Evolutionary conservation across 2,797 vertebrate genomes (phyloP).

Genomic region (Notoglanidium macrostoma): DNA sequence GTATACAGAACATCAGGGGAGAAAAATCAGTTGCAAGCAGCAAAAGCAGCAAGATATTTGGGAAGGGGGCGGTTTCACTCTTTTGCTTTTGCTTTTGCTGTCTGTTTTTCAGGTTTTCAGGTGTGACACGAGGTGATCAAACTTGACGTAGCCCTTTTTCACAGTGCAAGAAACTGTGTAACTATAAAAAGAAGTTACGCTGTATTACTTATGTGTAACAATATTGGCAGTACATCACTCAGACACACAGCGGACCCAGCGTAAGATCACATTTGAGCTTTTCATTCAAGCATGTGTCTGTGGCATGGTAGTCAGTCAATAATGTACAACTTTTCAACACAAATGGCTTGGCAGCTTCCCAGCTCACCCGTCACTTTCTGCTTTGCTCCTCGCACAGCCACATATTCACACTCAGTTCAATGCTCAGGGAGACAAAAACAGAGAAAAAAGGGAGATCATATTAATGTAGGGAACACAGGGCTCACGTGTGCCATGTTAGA

Average conservation of each 20-base stretch:
- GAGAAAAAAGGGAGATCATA: not conserved
- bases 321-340: constrained; percentile 11
- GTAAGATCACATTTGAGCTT: not conserved
- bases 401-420: not conserved
- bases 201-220: not conserved
- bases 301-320: constrained; percentile 8
- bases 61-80: not conserved
- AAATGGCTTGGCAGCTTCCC: constrained; percentile 11
- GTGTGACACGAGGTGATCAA: not conserved
- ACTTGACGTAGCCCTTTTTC: not conserved
- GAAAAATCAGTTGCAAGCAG: not conserved
- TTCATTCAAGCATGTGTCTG: not conserved
- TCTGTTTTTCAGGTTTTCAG: not conserved
- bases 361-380: not conserved
- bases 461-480: not conserved
- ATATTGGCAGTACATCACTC: not conserved
- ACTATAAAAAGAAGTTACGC: constrained; percentile 1
- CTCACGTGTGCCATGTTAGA: not conserved
- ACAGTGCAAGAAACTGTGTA: not conserved
- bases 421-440: not conserved
- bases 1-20: not conserved
- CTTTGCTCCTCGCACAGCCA: not conserved
- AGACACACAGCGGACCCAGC: not conserved
- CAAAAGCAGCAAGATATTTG: not conserved
- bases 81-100: constrained; percentile 12